These are phyloP conservation scores for Scolanthus callimorphus DNA, from an alignment of 92 coral and sea anemone species.

Conservation along the genomic window DNA sequence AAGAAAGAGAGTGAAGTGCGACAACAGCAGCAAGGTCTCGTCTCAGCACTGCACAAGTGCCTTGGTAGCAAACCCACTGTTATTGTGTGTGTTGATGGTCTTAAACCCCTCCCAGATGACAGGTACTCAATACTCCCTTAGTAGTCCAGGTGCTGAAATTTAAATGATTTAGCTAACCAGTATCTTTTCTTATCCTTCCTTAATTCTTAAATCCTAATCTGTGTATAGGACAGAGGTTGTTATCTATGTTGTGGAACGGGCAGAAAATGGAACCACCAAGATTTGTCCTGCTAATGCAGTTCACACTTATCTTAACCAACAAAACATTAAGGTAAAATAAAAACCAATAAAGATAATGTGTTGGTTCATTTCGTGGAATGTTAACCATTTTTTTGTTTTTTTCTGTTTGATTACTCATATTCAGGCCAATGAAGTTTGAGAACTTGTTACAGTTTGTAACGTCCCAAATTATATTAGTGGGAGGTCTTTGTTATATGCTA, in stretches of 20 bases:
- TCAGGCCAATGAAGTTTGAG: no score
- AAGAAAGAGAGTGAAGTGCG: slow-evolving; percentile 89
- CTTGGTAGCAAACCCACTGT: slow-evolving; percentile 89
- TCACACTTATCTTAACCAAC: slow-evolving; percentile 65
- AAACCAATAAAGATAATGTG: no score
- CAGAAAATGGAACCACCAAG: slow-evolving; percentile 88
- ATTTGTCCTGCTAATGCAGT: slow-evolving; percentile 81
- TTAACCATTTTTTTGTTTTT: background rate
- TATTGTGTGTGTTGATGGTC: slow-evolving; percentile 94
- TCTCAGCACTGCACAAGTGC: slow-evolving; percentile 83
- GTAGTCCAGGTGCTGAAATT: background rate
- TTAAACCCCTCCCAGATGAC: slow-evolving; percentile 95
- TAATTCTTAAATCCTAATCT: no score
- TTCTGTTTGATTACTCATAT: no score
- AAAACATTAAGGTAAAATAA: slow-evolving; percentile 72
- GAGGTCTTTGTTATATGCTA: no score
- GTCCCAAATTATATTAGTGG: no score
- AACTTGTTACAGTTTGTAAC: no score
- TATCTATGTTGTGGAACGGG: slow-evolving; percentile 93
- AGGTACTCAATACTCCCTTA: no score
- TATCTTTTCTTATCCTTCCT: background rate
- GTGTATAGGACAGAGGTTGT: slow-evolving; percentile 85
- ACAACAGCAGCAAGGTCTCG: slow-evolving; percentile 74
- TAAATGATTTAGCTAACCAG: no score
- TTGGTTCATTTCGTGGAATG: no score